Evolutionary conservation across 2,888 invertebrate genomes (phyloP), one percentile per base, ranked within the genome.

Genomic region (Malthinus flaveolus): DNA sequence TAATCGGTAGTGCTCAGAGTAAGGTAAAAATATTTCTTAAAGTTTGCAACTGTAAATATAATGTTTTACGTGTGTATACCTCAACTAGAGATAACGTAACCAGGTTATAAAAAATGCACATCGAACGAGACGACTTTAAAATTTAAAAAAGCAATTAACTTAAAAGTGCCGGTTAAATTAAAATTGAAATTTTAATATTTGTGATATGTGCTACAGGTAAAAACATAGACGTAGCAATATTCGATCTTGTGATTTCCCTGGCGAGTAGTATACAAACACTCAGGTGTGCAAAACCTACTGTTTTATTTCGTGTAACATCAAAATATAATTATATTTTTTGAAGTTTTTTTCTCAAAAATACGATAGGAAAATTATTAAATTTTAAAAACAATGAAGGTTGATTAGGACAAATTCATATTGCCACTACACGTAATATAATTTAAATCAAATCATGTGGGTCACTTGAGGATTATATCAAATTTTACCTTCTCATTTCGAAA

Each of bases 191-290:
- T 23, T 23, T 23, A 23, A 23, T 23, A 23, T 23, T 23, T 23
- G 23, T 23, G 23, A 23, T 23, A 23, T 23, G 23, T 23, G 23
- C 23, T 50, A 46, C 11, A 35, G 36, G 46, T 52, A 33, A 52
- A 52, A 52, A 52, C 45, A 52, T 52, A 46, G 47, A 54, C 36
- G 37, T 12, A 49, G 47, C 46, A 55, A 55, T 15, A 61, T 63
- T 67, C 69, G 67, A 70, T 70, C 66, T 68, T 59, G 47, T 68
- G 68, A 70, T 70, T 70, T 68, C 69, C 69, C 69, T 59, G 15
- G 68, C 53, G 69, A 51, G 65, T 65, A 61, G 62, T 67, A 66
- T 50, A 64, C 52, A 61, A 56, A 56, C 44, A 50, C 60, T 59
- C 61, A 63, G 55, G 59, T 60, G 62, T 49, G 54, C 49, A 47